A percentile compares a stretch with the other conserved stretches of the same genome.
phyloP scores from a whole-genome alignment of 2,888 invertebrate genomes.

The Rhagonycha fulva region DNA sequence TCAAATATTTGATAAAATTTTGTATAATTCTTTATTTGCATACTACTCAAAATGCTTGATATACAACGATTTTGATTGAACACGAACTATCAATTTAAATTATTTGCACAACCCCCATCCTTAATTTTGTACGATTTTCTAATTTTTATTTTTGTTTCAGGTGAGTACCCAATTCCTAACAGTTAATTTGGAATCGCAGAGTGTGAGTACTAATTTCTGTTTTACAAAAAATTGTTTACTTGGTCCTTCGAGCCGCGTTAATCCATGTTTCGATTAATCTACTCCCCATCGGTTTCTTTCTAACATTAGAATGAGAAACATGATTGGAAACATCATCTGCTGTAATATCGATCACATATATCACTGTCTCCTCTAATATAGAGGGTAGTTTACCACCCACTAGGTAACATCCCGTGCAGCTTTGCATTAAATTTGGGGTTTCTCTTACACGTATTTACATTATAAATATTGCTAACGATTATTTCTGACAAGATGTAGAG shows the following conservation, averaged over 20 bases:
- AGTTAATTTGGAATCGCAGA: not conserved
- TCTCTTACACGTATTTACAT: not conserved
- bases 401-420: conserved; percentile 9
- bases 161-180: not conserved
- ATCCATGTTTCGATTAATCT: not conserved
- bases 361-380: conserved; percentile 45
- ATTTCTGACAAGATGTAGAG: not conserved
- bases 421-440: not conserved
- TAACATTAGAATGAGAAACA: conserved; percentile 26
- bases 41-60: not conserved
- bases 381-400: conserved; percentile 39
- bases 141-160: not conserved
- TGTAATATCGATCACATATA: conserved; percentile 50
- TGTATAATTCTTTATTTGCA: not conserved
- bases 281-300: not conserved
- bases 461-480: not conserved
- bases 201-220: not conserved
- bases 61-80: not conserved
- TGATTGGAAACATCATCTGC: conserved; percentile 47
- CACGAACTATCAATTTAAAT: not conserved
- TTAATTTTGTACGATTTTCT: not conserved
- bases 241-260: not conserved
- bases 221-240: not conserved
- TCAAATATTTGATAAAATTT: not conserved
- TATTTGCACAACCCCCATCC: not conserved